A percentile compares a stretch with the other conserved stretches of the same genome.
Conservation (phyloP, 53 echinoderm and acorn worm genomes). For the Paelopatides confundens region DNA sequence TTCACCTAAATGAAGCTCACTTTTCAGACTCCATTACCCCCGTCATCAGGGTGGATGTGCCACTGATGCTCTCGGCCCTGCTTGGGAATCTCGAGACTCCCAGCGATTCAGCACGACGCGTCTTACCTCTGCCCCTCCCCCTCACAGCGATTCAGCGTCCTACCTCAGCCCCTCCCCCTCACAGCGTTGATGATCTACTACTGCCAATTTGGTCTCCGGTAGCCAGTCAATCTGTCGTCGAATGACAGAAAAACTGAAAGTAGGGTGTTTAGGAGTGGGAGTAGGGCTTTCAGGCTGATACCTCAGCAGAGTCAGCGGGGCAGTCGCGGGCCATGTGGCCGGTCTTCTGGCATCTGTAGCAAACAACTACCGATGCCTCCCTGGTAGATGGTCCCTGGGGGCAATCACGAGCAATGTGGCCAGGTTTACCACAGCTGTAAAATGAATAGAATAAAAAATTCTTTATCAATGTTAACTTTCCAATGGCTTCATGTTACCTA, state of each 20-base stretch:
- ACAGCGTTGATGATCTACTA: constrained; percentile 34
- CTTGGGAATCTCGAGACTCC: neutral
- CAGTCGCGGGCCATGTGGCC: constrained; percentile 65
- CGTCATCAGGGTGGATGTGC: neutral
- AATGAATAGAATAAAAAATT: neutral
- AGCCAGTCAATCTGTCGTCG: constrained; percentile 36
- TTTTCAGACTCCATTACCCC: constrained; percentile 9
- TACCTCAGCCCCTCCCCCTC: constrained; percentile 32
- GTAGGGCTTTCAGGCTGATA: constrained; percentile 24
- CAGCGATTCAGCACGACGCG: neutral
- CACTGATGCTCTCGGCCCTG: neutral
- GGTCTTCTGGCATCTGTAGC: constrained; percentile 36
- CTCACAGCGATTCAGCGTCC: neutral
- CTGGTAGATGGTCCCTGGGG: neutral
- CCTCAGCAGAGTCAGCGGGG: constrained; percentile 1
- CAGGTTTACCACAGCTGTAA: constrained; percentile 51
- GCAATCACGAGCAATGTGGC: constrained; percentile 54
- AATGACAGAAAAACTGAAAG: constrained; percentile 41
- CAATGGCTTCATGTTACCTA: no score
- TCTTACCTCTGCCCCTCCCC: constrained; percentile 15
- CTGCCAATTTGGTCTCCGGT: constrained; percentile 45
- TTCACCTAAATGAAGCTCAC: constrained; percentile 16
- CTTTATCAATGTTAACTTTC: no score
- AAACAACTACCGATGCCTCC: neutral
- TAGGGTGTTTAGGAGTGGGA: constrained; percentile 47